These are phyloP conservation scores for Molossus molossus DNA, from an alignment of 2,797 vertebrate genomes.

Conservation along the genomic window DNA sequence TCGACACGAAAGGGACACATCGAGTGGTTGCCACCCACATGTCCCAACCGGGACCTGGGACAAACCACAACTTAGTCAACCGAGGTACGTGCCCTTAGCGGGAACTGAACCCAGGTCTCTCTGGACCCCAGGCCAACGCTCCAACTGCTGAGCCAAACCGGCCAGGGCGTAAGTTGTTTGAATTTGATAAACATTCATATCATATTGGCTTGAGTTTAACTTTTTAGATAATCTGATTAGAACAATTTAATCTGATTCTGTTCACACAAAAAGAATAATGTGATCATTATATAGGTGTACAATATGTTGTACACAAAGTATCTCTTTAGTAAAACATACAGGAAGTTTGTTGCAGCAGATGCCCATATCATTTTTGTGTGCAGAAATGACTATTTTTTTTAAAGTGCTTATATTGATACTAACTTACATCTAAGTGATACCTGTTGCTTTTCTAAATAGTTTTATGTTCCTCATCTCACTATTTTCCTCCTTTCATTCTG, in stretches of 20 bases:
- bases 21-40: no score
- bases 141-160: no score
- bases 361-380: not conserved
- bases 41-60: no score
- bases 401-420: conserved; percentile 10
- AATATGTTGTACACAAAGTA: conserved; percentile 2
- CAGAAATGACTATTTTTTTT: conserved; percentile 41
- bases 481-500: conserved; percentile 17
- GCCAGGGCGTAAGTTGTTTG: conserved; percentile 1
- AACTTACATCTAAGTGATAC: not conserved
- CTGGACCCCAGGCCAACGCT: no score
- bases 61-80: no score
- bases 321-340: not conserved
- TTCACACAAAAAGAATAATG: conserved; percentile 35
- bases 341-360: conserved; percentile 15
- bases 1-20: no score
- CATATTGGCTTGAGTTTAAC: not conserved
- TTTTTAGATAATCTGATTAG: conserved; percentile 60
- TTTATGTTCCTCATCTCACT: not conserved
- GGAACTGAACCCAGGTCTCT: no score
- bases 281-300: not conserved
- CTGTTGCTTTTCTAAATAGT: conserved; percentile 59
- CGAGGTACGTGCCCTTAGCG: no score
- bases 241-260: conserved; percentile 62
- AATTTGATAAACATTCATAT: conserved; percentile 39